Percentiles rank a stretch among this genome's conserved stretches.
Conservation (phyloP, 2,888 invertebrate genomes). For the Ariolimax columbianus region DNA sequence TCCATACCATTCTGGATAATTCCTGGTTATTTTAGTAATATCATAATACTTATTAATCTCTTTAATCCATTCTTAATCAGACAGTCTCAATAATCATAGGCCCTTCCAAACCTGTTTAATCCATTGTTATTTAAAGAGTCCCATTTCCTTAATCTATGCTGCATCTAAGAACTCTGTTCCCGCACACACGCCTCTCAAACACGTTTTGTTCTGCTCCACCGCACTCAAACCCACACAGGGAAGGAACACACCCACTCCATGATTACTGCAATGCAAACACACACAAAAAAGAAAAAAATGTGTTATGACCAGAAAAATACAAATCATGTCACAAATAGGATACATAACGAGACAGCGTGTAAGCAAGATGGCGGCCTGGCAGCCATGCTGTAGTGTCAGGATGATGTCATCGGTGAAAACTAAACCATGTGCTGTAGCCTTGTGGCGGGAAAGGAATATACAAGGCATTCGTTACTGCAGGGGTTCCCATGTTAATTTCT, state of each 20-base stretch:
- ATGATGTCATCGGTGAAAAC: slow-evolving; percentile 37
- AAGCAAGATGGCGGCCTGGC: slow-evolving; percentile 31
- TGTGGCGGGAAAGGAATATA: slow-evolving; percentile 33
- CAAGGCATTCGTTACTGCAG: no score
- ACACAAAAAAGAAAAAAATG: neutral
- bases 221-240: neutral
- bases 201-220: neutral
- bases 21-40: no score
- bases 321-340: slow-evolving; percentile 22
- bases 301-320: neutral
- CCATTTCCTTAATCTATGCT: no score
- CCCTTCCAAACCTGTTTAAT: no score
- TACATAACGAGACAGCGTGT: slow-evolving; percentile 13
- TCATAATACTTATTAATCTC: no score
- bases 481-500: no score
- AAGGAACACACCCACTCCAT: neutral
- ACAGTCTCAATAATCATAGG: neutral
- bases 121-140: no score
- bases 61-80: no score
- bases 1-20: no score
- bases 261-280: no score
- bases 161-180: no score
- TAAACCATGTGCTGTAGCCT: neutral
- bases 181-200: no score
- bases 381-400: slow-evolving; percentile 19